Percentiles rank a stretch among this genome's conserved stretches.
Conservation (phyloP, 2,888 invertebrate genomes). For the Aricia artaxerxes region DNA sequence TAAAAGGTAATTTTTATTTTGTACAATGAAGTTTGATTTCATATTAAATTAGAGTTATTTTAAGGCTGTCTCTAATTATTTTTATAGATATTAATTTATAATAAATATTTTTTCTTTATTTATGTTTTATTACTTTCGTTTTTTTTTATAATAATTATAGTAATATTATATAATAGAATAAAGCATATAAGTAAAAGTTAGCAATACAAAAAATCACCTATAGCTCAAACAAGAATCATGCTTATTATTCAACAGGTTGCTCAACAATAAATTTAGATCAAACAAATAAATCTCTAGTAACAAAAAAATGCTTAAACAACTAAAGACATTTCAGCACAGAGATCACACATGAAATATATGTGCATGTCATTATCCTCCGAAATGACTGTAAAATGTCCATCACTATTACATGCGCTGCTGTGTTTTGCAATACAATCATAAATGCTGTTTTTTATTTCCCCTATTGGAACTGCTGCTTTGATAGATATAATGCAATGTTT, state of each 20-base stretch:
- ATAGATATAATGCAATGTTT: constrained; percentile 60
- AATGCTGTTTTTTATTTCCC: constrained; percentile 57
- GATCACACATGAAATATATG: constrained; percentile 65
- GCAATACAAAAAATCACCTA: not conserved
- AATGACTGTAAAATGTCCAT: constrained; percentile 58
- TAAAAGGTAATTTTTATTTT: constrained; percentile 80
- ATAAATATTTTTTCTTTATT: constrained; percentile 36
- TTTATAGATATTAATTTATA: constrained; percentile 36
- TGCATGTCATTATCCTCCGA: constrained; percentile 59
- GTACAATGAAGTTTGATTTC: constrained; percentile 63
- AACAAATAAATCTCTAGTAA: not conserved
- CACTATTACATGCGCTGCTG: constrained; percentile 50
- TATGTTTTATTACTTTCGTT: constrained; percentile 4
- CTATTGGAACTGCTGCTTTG: constrained; percentile 52
- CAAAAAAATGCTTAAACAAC: constrained; percentile 45
- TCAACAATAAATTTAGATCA: not conserved
- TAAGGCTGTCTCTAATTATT: constrained; percentile 35
- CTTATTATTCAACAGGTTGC: not conserved
- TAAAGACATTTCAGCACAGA: constrained; percentile 63
- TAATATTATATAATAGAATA: not conserved
- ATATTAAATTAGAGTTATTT: constrained; percentile 32
- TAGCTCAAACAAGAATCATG: not conserved
- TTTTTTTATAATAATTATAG: not conserved
- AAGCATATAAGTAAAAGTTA: not conserved
- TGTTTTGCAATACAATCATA: constrained; percentile 57